Evolutionary conservation across 2,797 vertebrate species (phyloP).

Genomic region (Chrosomus eos): DNA sequence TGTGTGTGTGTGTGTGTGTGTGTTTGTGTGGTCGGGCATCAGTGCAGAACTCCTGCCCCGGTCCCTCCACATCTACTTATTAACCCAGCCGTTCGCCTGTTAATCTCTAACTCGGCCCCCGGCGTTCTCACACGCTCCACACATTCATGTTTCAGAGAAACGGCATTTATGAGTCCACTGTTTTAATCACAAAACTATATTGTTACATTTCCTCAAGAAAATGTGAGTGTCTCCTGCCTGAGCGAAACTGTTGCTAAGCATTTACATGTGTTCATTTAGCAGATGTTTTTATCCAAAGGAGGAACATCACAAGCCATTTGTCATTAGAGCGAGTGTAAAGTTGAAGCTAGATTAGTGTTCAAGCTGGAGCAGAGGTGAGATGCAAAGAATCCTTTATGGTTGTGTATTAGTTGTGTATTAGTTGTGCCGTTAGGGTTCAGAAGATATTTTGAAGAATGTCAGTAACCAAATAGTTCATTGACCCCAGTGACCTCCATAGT

Average conservation of each 20-base stretch:
- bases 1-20: slow-evolving; percentile 63
- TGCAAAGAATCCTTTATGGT: not conserved
- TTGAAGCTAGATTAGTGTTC: not conserved
- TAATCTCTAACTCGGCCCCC: slow-evolving; percentile 73
- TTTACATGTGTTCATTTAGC: not conserved
- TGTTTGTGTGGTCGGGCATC: slow-evolving; percentile 76
- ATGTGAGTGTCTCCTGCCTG: not conserved
- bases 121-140: slow-evolving; percentile 5
- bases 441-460: too few relatives aligned
- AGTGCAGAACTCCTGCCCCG: slow-evolving; percentile 79
- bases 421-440: not conserved
- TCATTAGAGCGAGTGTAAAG: not conserved
- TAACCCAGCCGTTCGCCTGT: slow-evolving; percentile 75
- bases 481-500: too few relatives aligned
- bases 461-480: too few relatives aligned
- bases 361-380: not conserved
- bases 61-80: slow-evolving; percentile 75
- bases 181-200: not conserved
- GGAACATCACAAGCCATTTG: not conserved
- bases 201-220: not conserved
- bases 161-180: not conserved
- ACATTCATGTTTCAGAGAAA: slow-evolving; percentile 20
- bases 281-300: not conserved
- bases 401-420: not conserved
- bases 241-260: not conserved